phyloP scores from a whole-genome alignment of 2,888 invertebrate species.

The Eledone cirrhosa region DNA sequence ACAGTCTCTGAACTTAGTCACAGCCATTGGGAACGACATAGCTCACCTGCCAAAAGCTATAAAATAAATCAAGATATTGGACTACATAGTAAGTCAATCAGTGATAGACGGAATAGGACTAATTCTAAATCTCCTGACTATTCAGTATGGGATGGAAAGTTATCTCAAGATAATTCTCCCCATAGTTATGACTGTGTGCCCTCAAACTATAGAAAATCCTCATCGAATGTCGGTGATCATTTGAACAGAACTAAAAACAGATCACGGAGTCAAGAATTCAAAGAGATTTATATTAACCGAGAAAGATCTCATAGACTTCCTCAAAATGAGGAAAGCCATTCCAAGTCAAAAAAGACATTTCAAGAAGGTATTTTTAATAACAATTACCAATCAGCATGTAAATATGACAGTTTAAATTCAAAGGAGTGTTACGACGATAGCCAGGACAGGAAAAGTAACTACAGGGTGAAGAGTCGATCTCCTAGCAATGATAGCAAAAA shows the following conservation, averaged over 20 bases:
- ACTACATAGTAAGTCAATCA: neutral
- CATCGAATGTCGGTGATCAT: neutral
- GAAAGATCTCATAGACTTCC: slow-evolving; percentile 6
- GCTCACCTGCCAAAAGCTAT: neutral
- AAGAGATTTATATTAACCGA: slow-evolving; percentile 16
- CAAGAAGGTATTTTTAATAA: too few relatives aligned
- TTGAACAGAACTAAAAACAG: neutral
- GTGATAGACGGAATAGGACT: neutral
- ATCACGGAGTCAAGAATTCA: neutral
- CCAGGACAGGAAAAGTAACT: too few relatives aligned
- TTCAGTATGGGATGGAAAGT: neutral
- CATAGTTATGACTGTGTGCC: neutral
- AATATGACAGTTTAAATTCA: too few relatives aligned
- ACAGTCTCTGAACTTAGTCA: neutral
- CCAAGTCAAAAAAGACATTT: slow-evolving; percentile 3
- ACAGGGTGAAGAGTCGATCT: too few relatives aligned
- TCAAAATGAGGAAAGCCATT: neutral
- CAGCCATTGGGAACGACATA: neutral
- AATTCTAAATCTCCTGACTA: neutral
- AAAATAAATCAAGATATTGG: too few relatives aligned
- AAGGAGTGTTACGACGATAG: too few relatives aligned
- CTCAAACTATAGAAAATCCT: neutral
- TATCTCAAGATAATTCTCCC: neutral
- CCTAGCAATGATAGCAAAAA: too few relatives aligned
- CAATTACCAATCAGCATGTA: too few relatives aligned